phyloP scores from a whole-genome alignment of 2,888 invertebrate species.

The Pyrocoelia pectoralis region DNA sequence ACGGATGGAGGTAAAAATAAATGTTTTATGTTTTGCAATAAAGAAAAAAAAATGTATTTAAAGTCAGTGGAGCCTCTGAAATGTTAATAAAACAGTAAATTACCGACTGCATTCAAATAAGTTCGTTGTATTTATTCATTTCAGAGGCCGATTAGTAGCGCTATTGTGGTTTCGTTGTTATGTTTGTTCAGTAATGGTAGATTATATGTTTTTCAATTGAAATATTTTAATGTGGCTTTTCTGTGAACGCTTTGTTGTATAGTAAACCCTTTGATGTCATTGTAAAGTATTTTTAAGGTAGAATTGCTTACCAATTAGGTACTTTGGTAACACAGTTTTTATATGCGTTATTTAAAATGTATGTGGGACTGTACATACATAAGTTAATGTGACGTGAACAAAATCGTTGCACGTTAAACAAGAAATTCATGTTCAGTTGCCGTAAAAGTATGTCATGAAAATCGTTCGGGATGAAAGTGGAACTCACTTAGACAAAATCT shows the following conservation, averaged over 20 bases:
- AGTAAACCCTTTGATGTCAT: constrained; percentile 19
- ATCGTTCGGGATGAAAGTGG: too few relatives aligned
- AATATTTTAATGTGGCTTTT: constrained; percentile 24
- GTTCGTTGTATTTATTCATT: constrained; percentile 1
- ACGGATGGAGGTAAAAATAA: constrained; percentile 57
- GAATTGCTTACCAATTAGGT: too few relatives aligned
- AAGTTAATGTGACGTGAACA: too few relatives aligned
- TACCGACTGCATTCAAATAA: background rate
- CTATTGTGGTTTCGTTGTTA: background rate
- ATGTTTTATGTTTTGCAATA: constrained; percentile 28
- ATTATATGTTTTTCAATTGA: constrained; percentile 19
- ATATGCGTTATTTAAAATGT: too few relatives aligned
- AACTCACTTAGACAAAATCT: too few relatives aligned
- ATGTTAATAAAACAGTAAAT: constrained; percentile 15
- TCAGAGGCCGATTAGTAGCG: background rate
- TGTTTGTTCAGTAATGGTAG: constrained; percentile 10
- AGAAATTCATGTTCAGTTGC: too few relatives aligned
- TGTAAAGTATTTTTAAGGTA: background rate
- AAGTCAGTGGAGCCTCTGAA: constrained; percentile 17
- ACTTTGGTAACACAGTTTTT: too few relatives aligned
- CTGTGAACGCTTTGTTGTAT: constrained; percentile 25
- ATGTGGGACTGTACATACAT: too few relatives aligned
- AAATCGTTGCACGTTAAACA: too few relatives aligned
- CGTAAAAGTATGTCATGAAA: too few relatives aligned
- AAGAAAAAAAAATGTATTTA: background rate